Base-by-base conservation (phyloP, 2,888 invertebrate species). In the Netelia inedita region DNA sequence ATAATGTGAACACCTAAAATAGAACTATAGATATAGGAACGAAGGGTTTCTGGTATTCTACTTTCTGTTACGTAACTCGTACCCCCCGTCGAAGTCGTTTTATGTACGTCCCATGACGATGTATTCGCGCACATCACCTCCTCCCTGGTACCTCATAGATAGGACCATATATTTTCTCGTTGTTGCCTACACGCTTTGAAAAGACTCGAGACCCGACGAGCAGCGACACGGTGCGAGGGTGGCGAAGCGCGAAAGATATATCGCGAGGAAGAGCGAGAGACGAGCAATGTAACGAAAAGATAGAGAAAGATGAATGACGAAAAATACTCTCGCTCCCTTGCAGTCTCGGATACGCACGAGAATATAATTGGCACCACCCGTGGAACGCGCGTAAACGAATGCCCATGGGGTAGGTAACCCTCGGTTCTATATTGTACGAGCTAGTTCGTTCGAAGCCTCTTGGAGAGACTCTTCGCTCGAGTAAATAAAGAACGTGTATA, bases 301-400 rank as follows among this genome's bases (percentile, higher is more conserved):
- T n/a, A 57, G 53, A 72, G 75, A 72, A 28, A 14, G 46, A 50
- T 41, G 69, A 35, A 74, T 28, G 61, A 28, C 76, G 55, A 85
- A 73, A 69, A 78, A 65, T 19, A 23, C 11, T 65, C 57, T 57
- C 21, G 2, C 57, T 57, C n/a, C 65, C 63, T 71, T 71, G 55
- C 19, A 72, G 55, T 76, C 71, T 75, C 63, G 35, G 69, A 65
- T 83, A 82, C 88, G 89, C 86, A 92, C 88, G 91, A 91, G 91
- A 89, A 89, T 91, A 91, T 92, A 92, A 92, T 92, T 91, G 91
- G 89, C 91, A 89, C 87, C 87, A 85, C 85, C 86, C 83, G 85
- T 87, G 81, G 55, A 85, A 75, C 71, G 55, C 66, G 74, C 71
- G 79, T 82, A 28, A 28, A 74, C 79, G 71, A 79, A 85, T 85